These are phyloP conservation scores for Falco novaeseelandiae DNA, from an alignment of 2,797 vertebrate genomes.

Conservation along the genomic window DNA sequence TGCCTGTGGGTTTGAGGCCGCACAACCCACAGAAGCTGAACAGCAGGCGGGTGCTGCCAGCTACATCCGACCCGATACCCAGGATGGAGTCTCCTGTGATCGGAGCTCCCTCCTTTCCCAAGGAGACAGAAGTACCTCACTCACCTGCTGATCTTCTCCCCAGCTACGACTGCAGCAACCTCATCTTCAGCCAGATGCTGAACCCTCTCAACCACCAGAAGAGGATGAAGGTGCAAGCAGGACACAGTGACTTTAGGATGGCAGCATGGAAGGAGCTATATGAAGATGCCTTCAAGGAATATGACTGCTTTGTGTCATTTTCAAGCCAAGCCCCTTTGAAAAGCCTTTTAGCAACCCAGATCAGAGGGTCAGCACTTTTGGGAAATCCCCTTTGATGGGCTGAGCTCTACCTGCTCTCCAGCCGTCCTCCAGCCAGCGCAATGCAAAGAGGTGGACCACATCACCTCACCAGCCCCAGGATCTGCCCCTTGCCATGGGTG, in stretches of 20 bases:
- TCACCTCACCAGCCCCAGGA: background rate
- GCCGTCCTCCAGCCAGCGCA: background rate
- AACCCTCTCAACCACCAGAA: no score
- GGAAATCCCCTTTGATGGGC: background rate
- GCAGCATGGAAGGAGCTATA: background rate
- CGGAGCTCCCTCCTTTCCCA: constrained; percentile 81
- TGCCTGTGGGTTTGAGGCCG: constrained; percentile 80
- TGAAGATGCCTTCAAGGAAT: background rate
- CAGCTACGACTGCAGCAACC: no score
- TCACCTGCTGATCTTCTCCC: no score
- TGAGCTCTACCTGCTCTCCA: background rate
- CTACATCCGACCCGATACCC: constrained; percentile 78
- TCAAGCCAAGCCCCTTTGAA: background rate
- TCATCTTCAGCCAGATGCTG: no score
- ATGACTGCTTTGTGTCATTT: background rate
- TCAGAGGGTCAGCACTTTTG: background rate
- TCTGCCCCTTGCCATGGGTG: background rate
- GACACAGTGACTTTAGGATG: background rate
- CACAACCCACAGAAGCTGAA: constrained; percentile 82
- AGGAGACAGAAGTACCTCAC: constrained; percentile 29
- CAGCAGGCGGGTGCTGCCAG: constrained; percentile 81
- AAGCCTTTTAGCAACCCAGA: background rate
- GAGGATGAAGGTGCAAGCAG: background rate
- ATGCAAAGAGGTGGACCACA: background rate
- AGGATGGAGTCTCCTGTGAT: constrained; percentile 82